Evolutionary conservation across 1,140 invertebrate genomes (phyloP).

Genomic region (Sarcophaga peregrina): DNA sequence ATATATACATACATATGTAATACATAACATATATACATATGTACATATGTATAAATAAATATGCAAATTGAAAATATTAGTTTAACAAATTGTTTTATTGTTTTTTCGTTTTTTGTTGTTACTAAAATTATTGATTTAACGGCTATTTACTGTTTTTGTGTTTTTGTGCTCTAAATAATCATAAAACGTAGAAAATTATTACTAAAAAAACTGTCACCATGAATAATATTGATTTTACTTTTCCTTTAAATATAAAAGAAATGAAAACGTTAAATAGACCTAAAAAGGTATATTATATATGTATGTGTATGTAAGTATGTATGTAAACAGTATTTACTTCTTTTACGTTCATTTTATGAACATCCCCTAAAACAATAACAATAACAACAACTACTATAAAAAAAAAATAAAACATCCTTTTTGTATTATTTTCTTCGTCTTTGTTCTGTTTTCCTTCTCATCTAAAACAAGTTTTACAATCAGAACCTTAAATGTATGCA

Average conservation of each 20-base stretch:
- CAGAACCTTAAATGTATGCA: not conserved
- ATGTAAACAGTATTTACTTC: not conserved
- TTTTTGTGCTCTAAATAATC: not conserved
- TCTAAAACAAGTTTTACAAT: slow-evolving; percentile 15
- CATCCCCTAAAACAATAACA: slow-evolving; percentile 26
- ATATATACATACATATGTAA: slow-evolving; percentile 20
- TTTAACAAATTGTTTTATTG: not conserved
- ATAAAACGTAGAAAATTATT: not conserved
- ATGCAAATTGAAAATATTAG: not conserved
- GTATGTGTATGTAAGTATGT: not conserved
- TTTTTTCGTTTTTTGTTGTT: not conserved
- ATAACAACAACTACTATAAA: not conserved
- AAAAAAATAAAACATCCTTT: not conserved
- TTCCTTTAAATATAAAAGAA: not conserved
- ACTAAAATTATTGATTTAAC: not conserved
- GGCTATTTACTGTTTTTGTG: too few species aligned
- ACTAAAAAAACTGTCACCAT: slow-evolving; percentile 15
- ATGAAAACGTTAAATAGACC: not conserved
- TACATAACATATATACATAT: slow-evolving; percentile 8
- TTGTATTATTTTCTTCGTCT: not conserved
- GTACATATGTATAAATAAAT: slow-evolving; percentile 22
- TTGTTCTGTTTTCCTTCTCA: not conserved
- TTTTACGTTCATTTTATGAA: not conserved
- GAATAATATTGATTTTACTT: slow-evolving; percentile 36
- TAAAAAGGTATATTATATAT: not conserved